Percentiles rank a stretch among this genome's conserved stretches.
phyloP scores from a whole-genome alignment of 2,888 invertebrate species.

The Pheosia gnoma region DNA sequence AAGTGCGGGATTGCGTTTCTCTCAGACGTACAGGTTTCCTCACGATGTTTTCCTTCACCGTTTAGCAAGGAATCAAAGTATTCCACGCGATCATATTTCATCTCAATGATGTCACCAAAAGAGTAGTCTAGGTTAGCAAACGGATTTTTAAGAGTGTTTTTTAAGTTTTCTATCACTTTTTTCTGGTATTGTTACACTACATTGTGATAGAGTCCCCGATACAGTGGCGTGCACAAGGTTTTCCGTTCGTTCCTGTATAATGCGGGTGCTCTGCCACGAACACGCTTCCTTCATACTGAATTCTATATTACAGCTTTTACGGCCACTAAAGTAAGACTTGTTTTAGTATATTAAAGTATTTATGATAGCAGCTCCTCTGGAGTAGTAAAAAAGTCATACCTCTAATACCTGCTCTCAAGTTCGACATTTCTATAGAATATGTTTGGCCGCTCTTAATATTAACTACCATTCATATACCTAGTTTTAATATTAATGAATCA shows the following conservation, averaged over 20 bases:
- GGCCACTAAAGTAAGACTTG: background rate
- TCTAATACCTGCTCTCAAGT: background rate
- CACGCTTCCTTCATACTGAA: constrained; percentile 1
- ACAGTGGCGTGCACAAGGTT: constrained; percentile 1
- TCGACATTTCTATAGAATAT: background rate
- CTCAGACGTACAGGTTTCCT: too few relatives aligned
- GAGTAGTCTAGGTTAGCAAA: too few relatives aligned
- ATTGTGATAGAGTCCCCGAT: background rate
- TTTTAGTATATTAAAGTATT: constrained; percentile 5
- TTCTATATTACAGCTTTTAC: constrained; percentile 1
- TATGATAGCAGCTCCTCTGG: constrained; percentile 1
- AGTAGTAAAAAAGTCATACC: background rate
- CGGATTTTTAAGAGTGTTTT: too few relatives aligned
- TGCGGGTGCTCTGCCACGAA: background rate
- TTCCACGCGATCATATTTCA: too few relatives aligned
- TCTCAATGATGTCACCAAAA: too few relatives aligned
- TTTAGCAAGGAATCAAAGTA: too few relatives aligned
- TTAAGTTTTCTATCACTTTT: too few relatives aligned
- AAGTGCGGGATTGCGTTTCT: too few relatives aligned
- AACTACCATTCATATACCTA: too few relatives aligned
- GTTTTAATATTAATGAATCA: too few relatives aligned
- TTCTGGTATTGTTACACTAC: background rate
- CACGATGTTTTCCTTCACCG: too few relatives aligned
- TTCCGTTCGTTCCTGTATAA: constrained; percentile 3
- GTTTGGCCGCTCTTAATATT: too few relatives aligned